Evolutionary conservation across 2,797 vertebrate genomes (phyloP).

Genomic region (Tragopan temminckii): DNA sequence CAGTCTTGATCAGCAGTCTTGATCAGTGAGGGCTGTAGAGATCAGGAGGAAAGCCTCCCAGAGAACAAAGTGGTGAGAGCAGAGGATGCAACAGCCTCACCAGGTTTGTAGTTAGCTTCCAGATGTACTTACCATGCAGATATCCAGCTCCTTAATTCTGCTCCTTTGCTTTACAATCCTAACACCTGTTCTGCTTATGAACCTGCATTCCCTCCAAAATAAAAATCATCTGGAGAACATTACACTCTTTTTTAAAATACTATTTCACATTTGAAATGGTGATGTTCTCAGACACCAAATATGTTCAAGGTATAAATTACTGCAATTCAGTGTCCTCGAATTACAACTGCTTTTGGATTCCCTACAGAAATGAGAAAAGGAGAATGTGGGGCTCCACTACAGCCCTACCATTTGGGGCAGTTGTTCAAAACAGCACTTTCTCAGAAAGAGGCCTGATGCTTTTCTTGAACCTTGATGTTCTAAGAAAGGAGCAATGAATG

Average conservation of each 20-base stretch:
- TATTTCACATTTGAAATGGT: neutral
- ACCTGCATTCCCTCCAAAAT: neutral
- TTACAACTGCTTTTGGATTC: neutral
- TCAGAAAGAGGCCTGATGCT: neutral
- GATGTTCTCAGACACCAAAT: rapidly evolving
- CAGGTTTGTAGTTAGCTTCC: no score
- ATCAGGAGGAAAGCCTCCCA: no score
- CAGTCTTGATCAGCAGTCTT: no score
- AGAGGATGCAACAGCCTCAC: neutral
- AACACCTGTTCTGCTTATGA: neutral
- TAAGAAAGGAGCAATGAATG: neutral
- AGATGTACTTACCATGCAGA: rapidly evolving
- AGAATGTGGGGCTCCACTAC: neutral
- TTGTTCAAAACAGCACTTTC: neutral
- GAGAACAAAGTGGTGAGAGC: rapidly evolving
- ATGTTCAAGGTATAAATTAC: neutral
- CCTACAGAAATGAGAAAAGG: neutral
- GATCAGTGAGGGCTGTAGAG: no score
- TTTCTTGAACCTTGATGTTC: neutral
- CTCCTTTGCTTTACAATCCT: neutral
- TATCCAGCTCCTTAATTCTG: neutral
- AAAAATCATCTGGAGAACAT: neutral
- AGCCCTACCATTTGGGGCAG: neutral
- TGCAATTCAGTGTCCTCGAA: neutral
- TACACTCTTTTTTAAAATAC: neutral